These are phyloP conservation scores for Puffinus mauretanicus DNA, from an alignment of 2,113 vertebrate species.

Conservation along the genomic window DNA sequence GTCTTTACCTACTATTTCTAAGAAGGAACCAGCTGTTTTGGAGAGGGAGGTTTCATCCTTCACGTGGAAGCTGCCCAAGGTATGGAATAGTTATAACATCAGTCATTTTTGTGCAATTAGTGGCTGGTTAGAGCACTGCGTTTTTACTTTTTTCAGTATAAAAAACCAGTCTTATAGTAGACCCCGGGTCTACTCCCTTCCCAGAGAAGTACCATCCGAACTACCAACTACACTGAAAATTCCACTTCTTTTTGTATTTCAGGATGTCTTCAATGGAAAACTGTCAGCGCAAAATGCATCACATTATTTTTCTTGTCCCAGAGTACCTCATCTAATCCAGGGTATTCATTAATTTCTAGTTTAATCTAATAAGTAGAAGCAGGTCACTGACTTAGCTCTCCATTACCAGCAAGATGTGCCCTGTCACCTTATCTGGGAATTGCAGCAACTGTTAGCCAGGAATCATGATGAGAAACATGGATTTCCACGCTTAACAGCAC, in stretches of 20 bases:
- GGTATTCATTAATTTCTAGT: not conserved
- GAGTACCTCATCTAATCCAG: not conserved
- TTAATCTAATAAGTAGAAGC: not conserved
- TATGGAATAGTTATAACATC: not conserved
- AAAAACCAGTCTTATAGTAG: not conserved
- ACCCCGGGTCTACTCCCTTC: not conserved
- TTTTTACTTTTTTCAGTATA: not conserved
- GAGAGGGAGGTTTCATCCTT: not conserved
- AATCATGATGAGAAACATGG: not conserved
- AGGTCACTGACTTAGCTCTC: not conserved
- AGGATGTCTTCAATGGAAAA: not conserved
- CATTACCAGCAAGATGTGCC: not conserved
- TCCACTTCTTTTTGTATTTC: not conserved
- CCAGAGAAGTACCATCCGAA: not conserved
- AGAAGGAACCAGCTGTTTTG: not conserved
- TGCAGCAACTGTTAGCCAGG: not conserved
- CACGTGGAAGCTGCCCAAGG: fast-evolving
- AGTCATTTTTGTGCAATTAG: not conserved
- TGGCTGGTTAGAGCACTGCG: not conserved
- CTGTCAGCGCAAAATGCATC: not conserved
- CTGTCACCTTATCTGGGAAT: not conserved
- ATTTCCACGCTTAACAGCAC: not conserved
- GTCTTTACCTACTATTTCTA: not conserved
- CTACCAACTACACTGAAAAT: not conserved
- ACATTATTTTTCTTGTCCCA: not conserved